Evolutionary conservation across 2,797 vertebrate genomes (phyloP).

Genomic region (Cossypha niveicapilla): DNA sequence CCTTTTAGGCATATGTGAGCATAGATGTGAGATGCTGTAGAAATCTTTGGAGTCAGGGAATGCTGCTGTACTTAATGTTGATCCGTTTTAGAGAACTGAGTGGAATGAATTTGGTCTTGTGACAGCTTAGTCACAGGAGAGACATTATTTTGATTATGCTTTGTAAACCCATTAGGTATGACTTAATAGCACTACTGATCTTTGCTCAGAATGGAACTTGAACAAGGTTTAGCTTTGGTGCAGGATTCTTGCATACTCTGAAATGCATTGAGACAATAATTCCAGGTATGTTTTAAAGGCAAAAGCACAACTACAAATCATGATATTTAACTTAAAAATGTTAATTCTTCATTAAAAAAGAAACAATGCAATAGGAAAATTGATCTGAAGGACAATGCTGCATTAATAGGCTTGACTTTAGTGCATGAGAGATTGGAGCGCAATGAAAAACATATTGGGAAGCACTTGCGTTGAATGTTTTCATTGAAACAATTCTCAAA

Average conservation of each 20-base stretch:
- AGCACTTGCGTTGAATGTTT: background rate
- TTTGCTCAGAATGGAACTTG: constrained; percentile 6
- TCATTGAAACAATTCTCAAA: background rate
- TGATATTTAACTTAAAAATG: background rate
- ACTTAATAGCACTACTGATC: background rate
- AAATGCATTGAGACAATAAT: background rate
- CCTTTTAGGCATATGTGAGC: background rate
- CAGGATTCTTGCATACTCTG: background rate
- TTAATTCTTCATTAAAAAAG: background rate
- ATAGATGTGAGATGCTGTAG: background rate
- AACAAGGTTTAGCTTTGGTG: background rate
- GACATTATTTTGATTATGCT: background rate
- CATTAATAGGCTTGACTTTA: background rate
- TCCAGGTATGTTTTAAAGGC: background rate
- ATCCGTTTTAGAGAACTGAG: background rate
- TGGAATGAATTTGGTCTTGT: background rate
- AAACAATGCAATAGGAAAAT: background rate
- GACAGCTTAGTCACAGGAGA: background rate
- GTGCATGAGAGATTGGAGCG: background rate
- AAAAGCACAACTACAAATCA: background rate
- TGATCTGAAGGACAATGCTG: background rate
- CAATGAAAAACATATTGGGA: background rate
- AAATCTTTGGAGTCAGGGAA: background rate
- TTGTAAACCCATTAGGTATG: background rate
- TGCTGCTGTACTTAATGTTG: background rate